Base-by-base conservation (phyloP, 2,113 vertebrate species). In the Isichthys henryi region DNA sequence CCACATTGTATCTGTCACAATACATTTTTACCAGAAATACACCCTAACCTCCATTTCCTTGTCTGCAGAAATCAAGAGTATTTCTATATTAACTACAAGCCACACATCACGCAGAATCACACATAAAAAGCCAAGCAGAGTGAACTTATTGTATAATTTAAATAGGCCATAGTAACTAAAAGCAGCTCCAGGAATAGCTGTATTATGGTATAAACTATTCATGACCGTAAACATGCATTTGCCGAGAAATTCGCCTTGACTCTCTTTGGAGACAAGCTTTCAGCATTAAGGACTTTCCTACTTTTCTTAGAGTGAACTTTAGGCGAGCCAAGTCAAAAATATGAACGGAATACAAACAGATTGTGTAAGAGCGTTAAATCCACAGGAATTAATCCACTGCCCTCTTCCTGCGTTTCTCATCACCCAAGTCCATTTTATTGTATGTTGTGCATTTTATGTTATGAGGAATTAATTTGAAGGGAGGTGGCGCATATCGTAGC, bases 71-170 rank as follows among this genome's bases (percentile, higher is more conserved):
- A 56, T 84, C 45, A 45, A 6, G 3, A 90, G 7, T 17, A 21
- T 11, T 83, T 83, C 43, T 83, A 15, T 35, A 58, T 58, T 53
- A 50, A 58, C 11, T 13, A 56, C 45, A 48, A 21, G 35, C 23
- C 31, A 46, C 23, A 43, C 39, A 83, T 39, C 9, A 46, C 45
- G 50, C 45, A 23, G 15, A 49, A 66, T 35, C 50, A 27, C 17
- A 83, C 56, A 43, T 17, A 46, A 66, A 70, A 39, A 70, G 49
- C 66, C 46, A 49, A 90, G 23, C 88, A 86, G 49, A 88, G 35
- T 70, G 56, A 88, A 46, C 88, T 58, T 88, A 80, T 70, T 90
- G 85, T 89, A 88, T 90, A 66, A 88, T 89, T 39, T 23, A 91
- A 74, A 52, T 52, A 56, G 74, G 88, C 19, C 56, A 19, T 70